These are phyloP conservation scores for Phyllotreta cruciferae DNA, from an alignment of 2,888 invertebrate genomes.

Conservation along the genomic window DNA sequence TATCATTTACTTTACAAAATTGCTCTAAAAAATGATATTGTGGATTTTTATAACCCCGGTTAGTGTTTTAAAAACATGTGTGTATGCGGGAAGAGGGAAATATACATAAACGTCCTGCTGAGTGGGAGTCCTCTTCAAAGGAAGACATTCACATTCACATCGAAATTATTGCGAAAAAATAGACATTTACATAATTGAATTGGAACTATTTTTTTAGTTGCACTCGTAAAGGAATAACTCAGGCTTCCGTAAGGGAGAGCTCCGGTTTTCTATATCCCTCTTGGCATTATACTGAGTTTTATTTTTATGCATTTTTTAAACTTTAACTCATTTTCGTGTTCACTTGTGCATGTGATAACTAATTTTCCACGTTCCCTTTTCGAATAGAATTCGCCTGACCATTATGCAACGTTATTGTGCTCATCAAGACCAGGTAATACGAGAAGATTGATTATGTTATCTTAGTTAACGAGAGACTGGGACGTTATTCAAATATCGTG, in stretches of 20 bases:
- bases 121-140: slow-evolving; percentile 31
- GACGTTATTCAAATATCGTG: slow-evolving; percentile 23
- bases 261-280: no score
- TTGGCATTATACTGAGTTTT: no score
- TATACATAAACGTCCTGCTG: slow-evolving; percentile 46
- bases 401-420: background rate
- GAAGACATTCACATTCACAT: slow-evolving; percentile 33
- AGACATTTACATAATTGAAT: slow-evolving; percentile 37
- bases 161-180: slow-evolving; percentile 33
- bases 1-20: slow-evolving; percentile 60
- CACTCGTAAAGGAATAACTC: slow-evolving; percentile 6
- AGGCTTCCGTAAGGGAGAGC: background rate
- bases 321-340: no score
- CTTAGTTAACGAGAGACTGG: slow-evolving; percentile 22
- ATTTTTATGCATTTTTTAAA: no score
- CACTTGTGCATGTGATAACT: no score
- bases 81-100: slow-evolving; percentile 48
- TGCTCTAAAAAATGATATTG: slow-evolving; percentile 56
- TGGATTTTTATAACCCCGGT: slow-evolving; percentile 52
- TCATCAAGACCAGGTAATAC: slow-evolving; percentile 12
- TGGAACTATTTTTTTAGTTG: slow-evolving; percentile 26
- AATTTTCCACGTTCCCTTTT: no score
- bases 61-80: slow-evolving; percentile 53
- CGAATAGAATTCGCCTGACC: no score
- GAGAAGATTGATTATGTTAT: slow-evolving; percentile 27